A percentile compares a stretch with the other conserved stretches of the same genome.
phyloP scores from a whole-genome alignment of 2,888 invertebrate species.

The Dugesia japonica region DNA sequence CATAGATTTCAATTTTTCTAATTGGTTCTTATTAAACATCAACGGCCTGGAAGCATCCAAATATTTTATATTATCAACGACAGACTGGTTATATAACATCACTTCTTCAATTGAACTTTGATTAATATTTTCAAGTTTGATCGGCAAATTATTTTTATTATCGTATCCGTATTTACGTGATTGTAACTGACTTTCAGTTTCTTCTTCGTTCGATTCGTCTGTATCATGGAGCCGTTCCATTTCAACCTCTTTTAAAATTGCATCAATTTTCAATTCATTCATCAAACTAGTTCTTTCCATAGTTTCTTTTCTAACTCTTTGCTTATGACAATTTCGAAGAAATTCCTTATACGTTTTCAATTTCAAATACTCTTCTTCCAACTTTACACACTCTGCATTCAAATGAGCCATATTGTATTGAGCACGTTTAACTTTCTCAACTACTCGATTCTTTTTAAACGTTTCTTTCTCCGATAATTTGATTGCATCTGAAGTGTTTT shows the following conservation, averaged over 20 bases:
- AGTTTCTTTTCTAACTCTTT: neutral
- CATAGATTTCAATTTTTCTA: neutral
- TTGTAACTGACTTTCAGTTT: neutral
- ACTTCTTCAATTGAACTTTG: neutral
- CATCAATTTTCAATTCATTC: slow-evolving; percentile 20
- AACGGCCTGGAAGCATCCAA: neutral
- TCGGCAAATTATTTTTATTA: neutral
- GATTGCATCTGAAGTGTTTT: neutral
- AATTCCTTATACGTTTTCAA: slow-evolving; percentile 7
- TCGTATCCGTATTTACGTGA: neutral
- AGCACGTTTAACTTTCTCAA: neutral
- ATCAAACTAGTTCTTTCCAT: neutral
- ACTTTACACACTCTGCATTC: neutral
- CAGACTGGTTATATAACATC: neutral
- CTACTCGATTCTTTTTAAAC: neutral
- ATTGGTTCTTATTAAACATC: neutral
- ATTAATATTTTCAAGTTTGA: neutral
- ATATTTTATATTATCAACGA: no score
- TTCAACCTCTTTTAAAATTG: slow-evolving; percentile 7
- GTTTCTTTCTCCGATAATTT: neutral
- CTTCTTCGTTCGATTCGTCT: neutral
- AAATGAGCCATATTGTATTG: slow-evolving; percentile 16
- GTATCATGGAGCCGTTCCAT: neutral
- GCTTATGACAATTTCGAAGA: neutral
- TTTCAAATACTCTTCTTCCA: slow-evolving; percentile 9